Evolutionary conservation across 2,888 invertebrate species (phyloP).

Genomic region (Eupithecia exiguata): DNA sequence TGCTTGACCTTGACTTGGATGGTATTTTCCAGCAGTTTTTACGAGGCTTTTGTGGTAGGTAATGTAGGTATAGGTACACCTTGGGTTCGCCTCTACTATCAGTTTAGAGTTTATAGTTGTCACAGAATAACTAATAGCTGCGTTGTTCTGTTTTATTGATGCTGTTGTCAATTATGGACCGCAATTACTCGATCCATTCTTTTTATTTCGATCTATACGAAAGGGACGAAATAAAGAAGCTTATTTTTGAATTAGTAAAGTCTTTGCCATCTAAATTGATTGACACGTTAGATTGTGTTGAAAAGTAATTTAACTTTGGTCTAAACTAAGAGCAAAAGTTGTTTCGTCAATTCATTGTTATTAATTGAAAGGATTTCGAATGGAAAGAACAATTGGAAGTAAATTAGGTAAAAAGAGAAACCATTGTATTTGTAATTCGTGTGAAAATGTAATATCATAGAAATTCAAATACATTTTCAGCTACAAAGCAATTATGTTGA

Average conservation of each 20-base stretch:
- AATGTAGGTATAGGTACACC: not conserved
- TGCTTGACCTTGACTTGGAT: constrained; percentile 31
- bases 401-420: not conserved
- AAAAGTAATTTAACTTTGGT: not conserved
- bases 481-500: constrained; percentile 20
- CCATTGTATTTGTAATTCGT: constrained; percentile 3
- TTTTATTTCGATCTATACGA: not conserved
- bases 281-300: too few relatives aligned
- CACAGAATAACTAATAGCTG: not conserved
- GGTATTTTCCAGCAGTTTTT: constrained; percentile 27
- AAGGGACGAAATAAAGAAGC: too few relatives aligned
- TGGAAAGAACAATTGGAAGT: not conserved
- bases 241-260: too few relatives aligned
- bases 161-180: not conserved
- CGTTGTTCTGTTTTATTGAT: not conserved
- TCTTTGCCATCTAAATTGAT: too few relatives aligned
- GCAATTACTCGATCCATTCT: too few relatives aligned
- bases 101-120: not conserved
- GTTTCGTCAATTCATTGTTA: constrained; percentile 20
- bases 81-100: not conserved
- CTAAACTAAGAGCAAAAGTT: not conserved
- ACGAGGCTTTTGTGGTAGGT: constrained; percentile 20
- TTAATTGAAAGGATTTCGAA: constrained; percentile 2
- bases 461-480: constrained; percentile 8
- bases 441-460: constrained; percentile 3